phyloP scores from a whole-genome alignment of 2,113 vertebrate species.

The Barnardius zonarius region DNA sequence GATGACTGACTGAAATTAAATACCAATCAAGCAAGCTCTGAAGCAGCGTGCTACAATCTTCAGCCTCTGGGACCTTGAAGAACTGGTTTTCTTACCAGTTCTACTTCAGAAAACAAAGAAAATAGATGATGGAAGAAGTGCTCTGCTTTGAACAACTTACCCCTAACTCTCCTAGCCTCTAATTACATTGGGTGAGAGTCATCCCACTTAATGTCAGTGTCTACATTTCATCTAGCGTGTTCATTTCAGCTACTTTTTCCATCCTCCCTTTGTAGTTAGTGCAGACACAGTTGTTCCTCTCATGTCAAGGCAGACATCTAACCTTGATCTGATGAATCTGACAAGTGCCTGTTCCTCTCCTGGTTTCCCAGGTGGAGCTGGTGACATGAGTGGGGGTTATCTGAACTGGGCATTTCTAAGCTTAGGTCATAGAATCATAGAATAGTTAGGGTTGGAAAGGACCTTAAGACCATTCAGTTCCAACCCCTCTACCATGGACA shows the following conservation, averaged over 20 bases:
- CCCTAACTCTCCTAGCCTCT: neutral
- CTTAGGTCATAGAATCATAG: neutral
- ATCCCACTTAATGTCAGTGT: neutral
- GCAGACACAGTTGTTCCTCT: neutral
- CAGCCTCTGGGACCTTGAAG: neutral
- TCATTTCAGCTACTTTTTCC: neutral
- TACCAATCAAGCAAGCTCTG: neutral
- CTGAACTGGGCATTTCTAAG: neutral
- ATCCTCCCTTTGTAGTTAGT: neutral
- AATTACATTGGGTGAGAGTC: neutral
- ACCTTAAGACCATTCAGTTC: neutral
- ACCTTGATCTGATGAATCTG: rapidly evolving
- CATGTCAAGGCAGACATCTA: neutral
- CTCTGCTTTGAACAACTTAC: neutral
- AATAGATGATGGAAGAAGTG: neutral
- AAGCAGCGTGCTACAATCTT: neutral
- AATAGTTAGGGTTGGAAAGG: neutral
- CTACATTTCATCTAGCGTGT: neutral
- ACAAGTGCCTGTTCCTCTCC: neutral
- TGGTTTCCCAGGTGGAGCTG: neutral
- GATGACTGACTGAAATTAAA: neutral
- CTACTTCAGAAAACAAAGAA: neutral
- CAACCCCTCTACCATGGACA: neutral
- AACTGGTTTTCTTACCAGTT: neutral
- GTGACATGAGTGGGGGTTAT: rapidly evolving